Evolutionary conservation across 1,140 invertebrate species (phyloP), one percentile per base, ranked within the genome.

Genomic region (Drosophila trapezifrons): DNA sequence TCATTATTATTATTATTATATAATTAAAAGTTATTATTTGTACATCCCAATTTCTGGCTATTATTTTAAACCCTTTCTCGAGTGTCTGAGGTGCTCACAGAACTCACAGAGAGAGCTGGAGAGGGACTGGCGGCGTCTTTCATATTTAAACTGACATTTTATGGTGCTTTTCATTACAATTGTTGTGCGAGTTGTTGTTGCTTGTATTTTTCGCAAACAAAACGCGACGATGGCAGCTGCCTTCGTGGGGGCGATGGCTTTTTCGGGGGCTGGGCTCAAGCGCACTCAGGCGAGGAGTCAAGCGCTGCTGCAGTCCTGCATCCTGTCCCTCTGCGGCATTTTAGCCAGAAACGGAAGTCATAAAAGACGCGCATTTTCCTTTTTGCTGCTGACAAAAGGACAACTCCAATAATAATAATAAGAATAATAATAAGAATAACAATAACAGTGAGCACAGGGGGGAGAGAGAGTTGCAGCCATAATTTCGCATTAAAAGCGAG

Each of bases 141-240:
- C 84, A 83, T 87, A 87, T 87, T 87, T 87, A 83, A 87, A 89
- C 83, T 89, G 83, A 87, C 83, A 87, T 79, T 83, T 87, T 87
- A 87, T 87, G 87, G 83, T 77, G 79, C 83, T 87, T 87, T 89
- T 87, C 83, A 87, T 87, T 87, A 87, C 80, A 76, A 87, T 87
- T 86, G 55, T 58, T 79, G 73, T 86, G 5, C 70, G 78, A 80
- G 37, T 46, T 20, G 78, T 72, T 73, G 83, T 76, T 66, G 51
- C 76, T 76, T 87, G 86, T 82, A 76, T 76, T 81, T 78, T 56
- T 54, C 52, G 64, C 82, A 82, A 82, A 76, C 83, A 78, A 63
- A 81, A 57, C 60, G 25, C 51, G 13, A 15, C 64, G 22, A 62
- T 29, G 35, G 35, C 63, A 42, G 66, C 29, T 62, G 62, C 27